Evolutionary conservation across 2,113 vertebrate genomes (phyloP).

Genomic region (Ochotona princeps): DNA sequence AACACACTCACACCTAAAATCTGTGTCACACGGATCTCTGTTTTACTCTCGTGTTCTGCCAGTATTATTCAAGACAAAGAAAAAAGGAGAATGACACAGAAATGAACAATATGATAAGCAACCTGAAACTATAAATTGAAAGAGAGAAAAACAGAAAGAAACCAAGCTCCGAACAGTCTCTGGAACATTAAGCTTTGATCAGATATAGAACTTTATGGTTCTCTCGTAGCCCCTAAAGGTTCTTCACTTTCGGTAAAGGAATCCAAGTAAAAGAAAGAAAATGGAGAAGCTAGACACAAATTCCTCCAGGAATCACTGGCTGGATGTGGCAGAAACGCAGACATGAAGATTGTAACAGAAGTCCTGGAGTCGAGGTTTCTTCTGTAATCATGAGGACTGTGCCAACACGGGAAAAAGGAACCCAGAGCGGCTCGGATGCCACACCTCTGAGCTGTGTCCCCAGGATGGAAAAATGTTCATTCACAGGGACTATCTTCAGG

Average conservation of each 20-base stretch:
- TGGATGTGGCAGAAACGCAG: not conserved
- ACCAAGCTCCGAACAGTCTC: not conserved
- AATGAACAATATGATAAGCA: not conserved
- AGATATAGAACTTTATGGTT: not conserved
- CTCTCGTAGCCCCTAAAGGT: not conserved
- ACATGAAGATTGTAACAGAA: not conserved
- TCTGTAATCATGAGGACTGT: not conserved
- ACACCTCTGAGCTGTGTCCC: not conserved
- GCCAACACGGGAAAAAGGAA: not conserved
- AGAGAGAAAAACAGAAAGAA: not conserved
- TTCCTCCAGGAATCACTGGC: not conserved
- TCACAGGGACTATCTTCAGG: not conserved
- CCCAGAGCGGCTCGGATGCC: not conserved
- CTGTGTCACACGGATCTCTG: not conserved
- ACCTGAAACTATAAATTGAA: not conserved
- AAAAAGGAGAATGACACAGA: slow-evolving; percentile 13
- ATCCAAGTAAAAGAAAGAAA: not conserved
- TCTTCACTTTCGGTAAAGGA: slow-evolving; percentile 1
- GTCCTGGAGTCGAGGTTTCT: not conserved
- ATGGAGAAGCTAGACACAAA: not conserved
- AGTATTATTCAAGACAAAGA: not conserved
- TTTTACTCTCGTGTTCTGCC: not conserved
- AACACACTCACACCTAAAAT: not conserved
- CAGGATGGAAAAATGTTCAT: not conserved
- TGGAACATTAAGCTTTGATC: slow-evolving; percentile 10